Base-by-base conservation (phyloP, 2,888 invertebrate genomes). In the Drosophila pseudotakahashii region DNA sequence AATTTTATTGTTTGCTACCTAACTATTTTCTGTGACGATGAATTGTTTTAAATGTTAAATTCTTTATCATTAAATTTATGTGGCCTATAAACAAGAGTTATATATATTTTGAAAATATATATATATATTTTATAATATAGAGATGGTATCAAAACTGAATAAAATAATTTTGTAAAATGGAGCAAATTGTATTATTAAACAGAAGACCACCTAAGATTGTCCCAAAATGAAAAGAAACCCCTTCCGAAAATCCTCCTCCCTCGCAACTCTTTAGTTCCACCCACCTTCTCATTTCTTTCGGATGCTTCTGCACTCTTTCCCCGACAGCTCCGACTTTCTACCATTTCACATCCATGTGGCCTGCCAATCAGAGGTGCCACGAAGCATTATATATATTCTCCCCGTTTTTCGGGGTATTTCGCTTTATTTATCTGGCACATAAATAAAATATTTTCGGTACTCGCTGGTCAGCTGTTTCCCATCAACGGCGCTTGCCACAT, bases 381-480 rank as follows among this genome's bases (percentile, higher is more conserved):
- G 30, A 13, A 34, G 53, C 64, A 55, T 45, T 64, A 39, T 39
- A 58, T 19, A 37, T 48, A 19, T 54, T 54, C 34, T 34, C 42
- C 34, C 13, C 60, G 41, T 51, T 70, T 53, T 74, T 58, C 34
- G 58, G 41, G 44, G 68, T 59, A 69, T 70, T 80, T 74, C 58
- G 51, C 60, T 77, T 86, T 83, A 83, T 86, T 86, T 86, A 84
- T 79, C 72, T 73, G 68, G 70, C 72, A 60, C 83, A 86, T 83
- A 86, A 86, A 86, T 83, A 81, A 86, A 83, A 83, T 83, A 79
- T 86, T 83, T 83, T 76, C 75, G 52, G 71, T 76, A 78, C 71
- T 71, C 50, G 67, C 62, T 76, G 85, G 87, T 85, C 85, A 87
- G 87, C 87, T 85, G 85, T 80, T 85, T 87, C 77, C 70, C 76